Conservation (phyloP, 2,888 invertebrate species). For the Heteropelma amictum region DNA sequence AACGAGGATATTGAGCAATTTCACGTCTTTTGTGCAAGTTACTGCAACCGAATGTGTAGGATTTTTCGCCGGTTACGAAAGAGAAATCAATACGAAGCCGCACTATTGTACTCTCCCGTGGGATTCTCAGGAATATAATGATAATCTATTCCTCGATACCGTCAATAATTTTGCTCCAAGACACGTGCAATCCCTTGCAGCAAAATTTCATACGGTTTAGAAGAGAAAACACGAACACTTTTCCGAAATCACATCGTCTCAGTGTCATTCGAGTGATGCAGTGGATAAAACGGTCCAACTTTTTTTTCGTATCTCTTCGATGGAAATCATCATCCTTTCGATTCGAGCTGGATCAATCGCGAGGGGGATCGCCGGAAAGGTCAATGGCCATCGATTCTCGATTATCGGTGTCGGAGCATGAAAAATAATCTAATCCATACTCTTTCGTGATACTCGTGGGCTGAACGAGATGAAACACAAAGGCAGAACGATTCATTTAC, state of each 20-base stretch:
- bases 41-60: slow-evolving; percentile 16
- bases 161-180: too few species aligned
- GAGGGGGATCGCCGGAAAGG: too few species aligned
- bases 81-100: slow-evolving; percentile 45
- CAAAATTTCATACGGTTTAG: too few species aligned
- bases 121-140: slow-evolving; percentile 4
- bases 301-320: neutral
- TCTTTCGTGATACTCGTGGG: neutral
- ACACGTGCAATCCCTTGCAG: too few species aligned
- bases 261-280: too few species aligned
- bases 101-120: slow-evolving; percentile 26
- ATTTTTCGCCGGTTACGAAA: slow-evolving; percentile 45
- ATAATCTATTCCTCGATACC: too few species aligned
- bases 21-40: slow-evolving; percentile 15
- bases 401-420: neutral
- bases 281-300: too few species aligned
- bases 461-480: neutral
- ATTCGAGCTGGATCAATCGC: too few species aligned
- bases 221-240: too few species aligned
- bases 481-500: slow-evolving; percentile 22
- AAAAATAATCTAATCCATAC: neutral
- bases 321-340: too few species aligned
- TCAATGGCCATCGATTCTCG: neutral
- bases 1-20: slow-evolving; percentile 55
- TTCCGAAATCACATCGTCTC: too few species aligned